Percentiles rank a stretch among this genome's conserved stretches.
phyloP scores from a whole-genome alignment of 2,888 invertebrate species.

The Drosophila infuscata region DNA sequence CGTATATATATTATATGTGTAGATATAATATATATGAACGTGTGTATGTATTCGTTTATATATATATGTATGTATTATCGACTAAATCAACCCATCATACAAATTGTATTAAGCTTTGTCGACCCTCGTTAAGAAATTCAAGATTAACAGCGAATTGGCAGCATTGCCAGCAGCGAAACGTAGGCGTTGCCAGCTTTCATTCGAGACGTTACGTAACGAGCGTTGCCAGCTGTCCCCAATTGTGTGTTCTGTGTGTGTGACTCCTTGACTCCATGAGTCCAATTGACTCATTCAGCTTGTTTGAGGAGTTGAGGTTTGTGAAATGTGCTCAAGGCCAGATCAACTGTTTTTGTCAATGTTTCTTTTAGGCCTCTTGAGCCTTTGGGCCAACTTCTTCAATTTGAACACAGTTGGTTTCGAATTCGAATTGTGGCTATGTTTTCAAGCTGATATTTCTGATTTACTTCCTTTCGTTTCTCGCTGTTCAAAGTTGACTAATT shows the following conservation, averaged over 20 bases:
- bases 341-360: conserved; percentile 10
- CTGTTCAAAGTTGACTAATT: conserved; percentile 16
- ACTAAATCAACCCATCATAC: conserved; percentile 10
- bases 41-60: conserved; percentile 24
- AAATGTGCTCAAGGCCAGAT: background rate
- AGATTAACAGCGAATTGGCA: conserved; percentile 16
- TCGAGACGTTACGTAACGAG: conserved; percentile 11
- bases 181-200: conserved; percentile 52
- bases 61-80: conserved; percentile 19
- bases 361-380: background rate
- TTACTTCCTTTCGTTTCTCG: conserved; percentile 12
- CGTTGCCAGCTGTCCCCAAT: conserved; percentile 27
- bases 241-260: background rate
- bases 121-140: conserved; percentile 31
- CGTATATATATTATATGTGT: conserved; percentile 18
- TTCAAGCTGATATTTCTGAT: conserved; percentile 6
- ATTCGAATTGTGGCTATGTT: conserved; percentile 1
- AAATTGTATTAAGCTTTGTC: conserved; percentile 18
- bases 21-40: conserved; percentile 16
- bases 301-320: conserved; percentile 11
- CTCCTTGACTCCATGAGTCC: conserved; percentile 2
- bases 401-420: conserved; percentile 3
- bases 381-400: background rate
- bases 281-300: background rate
- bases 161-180: conserved; percentile 31